These are phyloP conservation scores for Gari tellinella DNA, from an alignment of 2,888 invertebrate genomes.

Conservation along the genomic window DNA sequence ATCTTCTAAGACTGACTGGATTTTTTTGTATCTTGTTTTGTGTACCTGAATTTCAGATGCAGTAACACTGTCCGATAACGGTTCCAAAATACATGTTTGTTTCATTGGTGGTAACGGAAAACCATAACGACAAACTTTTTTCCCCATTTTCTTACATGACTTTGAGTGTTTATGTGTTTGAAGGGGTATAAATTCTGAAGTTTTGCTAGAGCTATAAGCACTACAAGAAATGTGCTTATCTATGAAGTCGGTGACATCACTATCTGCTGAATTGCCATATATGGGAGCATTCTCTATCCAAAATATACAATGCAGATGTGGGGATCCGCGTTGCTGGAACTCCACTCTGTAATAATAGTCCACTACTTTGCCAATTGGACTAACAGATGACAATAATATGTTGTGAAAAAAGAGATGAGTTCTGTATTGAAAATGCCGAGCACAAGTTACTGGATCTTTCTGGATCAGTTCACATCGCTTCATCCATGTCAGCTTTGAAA, in stretches of 20 bases:
- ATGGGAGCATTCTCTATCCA: slow-evolving; percentile 32
- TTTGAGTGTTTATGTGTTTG: slow-evolving; percentile 24
- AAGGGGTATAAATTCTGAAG: slow-evolving; percentile 19
- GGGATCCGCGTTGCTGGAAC: slow-evolving; percentile 36
- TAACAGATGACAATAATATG: slow-evolving; percentile 12
- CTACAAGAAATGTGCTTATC: slow-evolving; percentile 13
- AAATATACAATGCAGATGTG: slow-evolving; percentile 28
- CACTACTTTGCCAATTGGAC: slow-evolving; percentile 21
- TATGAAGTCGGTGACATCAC: slow-evolving; percentile 26
- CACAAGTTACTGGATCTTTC: slow-evolving; percentile 36
- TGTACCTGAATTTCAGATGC: neutral
- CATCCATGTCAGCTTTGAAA: slow-evolving; percentile 33
- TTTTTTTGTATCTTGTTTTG: slow-evolving; percentile 18
- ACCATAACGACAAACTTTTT: slow-evolving; percentile 35
- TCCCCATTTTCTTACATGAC: slow-evolving; percentile 30
- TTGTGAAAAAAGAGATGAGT: slow-evolving; percentile 25
- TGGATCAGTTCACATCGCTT: slow-evolving; percentile 35
- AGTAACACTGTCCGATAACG: slow-evolving; percentile 20
- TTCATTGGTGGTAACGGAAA: slow-evolving; percentile 52
- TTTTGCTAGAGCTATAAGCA: slow-evolving; percentile 5
- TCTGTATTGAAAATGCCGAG: slow-evolving; percentile 13
- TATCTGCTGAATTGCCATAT: slow-evolving; percentile 10
- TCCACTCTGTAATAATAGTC: slow-evolving; percentile 28
- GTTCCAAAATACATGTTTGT: slow-evolving; percentile 44
- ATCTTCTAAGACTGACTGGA: slow-evolving; percentile 16